A percentile compares a stretch with the other conserved stretches of the same genome.
phyloP scores from a whole-genome alignment of 2,113 vertebrate genomes.

The Marcusenius ussheri region DNA sequence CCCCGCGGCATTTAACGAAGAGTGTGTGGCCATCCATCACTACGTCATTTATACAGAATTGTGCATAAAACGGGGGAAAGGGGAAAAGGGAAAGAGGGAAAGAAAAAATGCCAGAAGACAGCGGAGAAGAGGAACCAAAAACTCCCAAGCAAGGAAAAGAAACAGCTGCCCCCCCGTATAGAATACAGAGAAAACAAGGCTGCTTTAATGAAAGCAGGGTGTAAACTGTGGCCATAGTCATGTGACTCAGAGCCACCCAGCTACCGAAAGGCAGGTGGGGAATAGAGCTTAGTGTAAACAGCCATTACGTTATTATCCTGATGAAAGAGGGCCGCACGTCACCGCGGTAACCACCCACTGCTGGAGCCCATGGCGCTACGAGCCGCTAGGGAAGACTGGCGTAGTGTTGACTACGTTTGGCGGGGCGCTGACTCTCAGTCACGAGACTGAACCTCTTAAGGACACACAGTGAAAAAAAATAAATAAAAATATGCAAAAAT shows the following conservation, averaged over 20 bases:
- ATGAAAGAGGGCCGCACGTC: slow-evolving; percentile 16
- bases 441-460: neutral
- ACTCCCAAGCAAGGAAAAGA: neutral
- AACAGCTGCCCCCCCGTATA: neutral
- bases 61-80: neutral
- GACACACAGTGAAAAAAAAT: neutral
- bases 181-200: neutral
- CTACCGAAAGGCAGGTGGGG: slow-evolving; percentile 21
- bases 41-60: neutral
- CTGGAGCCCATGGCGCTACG: neutral
- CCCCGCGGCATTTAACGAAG: neutral
- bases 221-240: neutral
- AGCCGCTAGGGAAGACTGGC: neutral
- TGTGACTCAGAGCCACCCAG: neutral
- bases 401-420: too few species aligned
- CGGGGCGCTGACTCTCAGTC: neutral
- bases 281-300: slow-evolving; percentile 17
- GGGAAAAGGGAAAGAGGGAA: neutral
- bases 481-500: neutral
- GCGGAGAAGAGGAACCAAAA: neutral
- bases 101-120: neutral
- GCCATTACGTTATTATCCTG: slow-evolving; percentile 21
- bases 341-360: neutral
- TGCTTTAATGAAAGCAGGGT: neutral
- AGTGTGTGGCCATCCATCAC: neutral